phyloP scores from a whole-genome alignment of 2,797 vertebrate genomes.

The Sebastes steindachneri region DNA sequence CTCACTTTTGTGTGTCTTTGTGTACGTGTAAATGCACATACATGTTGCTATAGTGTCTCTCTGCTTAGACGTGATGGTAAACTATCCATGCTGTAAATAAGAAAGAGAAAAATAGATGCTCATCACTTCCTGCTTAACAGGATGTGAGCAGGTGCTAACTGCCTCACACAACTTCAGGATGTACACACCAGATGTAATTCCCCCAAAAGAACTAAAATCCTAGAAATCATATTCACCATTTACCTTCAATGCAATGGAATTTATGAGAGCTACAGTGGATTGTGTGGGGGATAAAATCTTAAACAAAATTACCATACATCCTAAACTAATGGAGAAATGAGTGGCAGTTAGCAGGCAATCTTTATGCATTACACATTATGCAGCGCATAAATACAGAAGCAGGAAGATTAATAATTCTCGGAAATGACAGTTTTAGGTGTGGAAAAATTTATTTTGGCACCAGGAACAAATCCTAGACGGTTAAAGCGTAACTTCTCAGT shows the following conservation, averaged over 20 bases:
- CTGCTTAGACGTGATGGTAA: background rate
- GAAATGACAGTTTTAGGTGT: background rate
- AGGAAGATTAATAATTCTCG: background rate
- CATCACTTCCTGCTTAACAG: slow-evolving; percentile 71
- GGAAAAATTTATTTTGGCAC: background rate
- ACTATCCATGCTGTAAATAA: background rate
- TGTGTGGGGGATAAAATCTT: background rate
- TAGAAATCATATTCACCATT: background rate
- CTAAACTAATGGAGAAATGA: background rate
- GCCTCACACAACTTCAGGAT: slow-evolving; percentile 7
- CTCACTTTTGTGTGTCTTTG: background rate
- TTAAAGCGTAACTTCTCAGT: background rate
- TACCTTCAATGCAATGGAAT: background rate
- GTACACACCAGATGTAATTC: background rate
- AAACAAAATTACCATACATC: background rate
- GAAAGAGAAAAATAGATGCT: background rate
- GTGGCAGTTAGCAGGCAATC: background rate
- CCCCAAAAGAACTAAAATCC: background rate
- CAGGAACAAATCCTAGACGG: background rate
- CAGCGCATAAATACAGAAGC: background rate
- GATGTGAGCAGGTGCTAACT: slow-evolving; percentile 73
- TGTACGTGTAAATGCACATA: background rate
- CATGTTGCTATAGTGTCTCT: background rate
- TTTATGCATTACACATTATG: slow-evolving; percentile 5
- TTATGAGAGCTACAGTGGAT: background rate